phyloP scores from a whole-genome alignment of 2,113 vertebrate species.

The Sula dactylatra region DNA sequence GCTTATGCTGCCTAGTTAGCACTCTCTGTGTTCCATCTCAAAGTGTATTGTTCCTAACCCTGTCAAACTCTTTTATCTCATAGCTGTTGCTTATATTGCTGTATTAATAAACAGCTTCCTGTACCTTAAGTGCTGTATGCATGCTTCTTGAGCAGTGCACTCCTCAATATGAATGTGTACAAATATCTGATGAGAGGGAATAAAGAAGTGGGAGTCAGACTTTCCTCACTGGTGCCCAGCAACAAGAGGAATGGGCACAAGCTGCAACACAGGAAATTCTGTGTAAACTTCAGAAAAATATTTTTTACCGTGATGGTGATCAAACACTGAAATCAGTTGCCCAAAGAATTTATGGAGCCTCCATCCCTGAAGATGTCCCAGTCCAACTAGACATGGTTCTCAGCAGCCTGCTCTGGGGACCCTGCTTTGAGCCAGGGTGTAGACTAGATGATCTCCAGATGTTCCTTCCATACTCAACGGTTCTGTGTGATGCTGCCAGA shows the following conservation, averaged over 20 bases:
- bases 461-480: neutral
- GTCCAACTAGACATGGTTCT: neutral
- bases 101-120: slow-evolving; percentile 53
- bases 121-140: neutral
- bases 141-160: slow-evolving; percentile 36
- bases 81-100: slow-evolving; percentile 37
- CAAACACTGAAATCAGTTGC: neutral
- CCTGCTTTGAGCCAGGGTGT: neutral
- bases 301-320: neutral
- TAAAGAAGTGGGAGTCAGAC: neutral
- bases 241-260: neutral
- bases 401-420: neutral
- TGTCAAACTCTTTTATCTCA: slow-evolving; percentile 54
- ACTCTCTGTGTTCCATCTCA: slow-evolving; percentile 33
- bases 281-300: neutral
- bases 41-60: neutral
- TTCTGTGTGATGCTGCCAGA: neutral
- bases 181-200: neutral
- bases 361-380: neutral
- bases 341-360: neutral
- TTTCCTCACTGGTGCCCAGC: neutral
- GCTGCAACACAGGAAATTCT: neutral
- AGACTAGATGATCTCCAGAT: neutral
- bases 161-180: neutral
- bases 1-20: slow-evolving; percentile 54